Percentiles rank a stretch among this genome's conserved stretches.
phyloP scores from a whole-genome alignment of 2,888 invertebrate genomes.

The Ochlodes sylvanus region DNA sequence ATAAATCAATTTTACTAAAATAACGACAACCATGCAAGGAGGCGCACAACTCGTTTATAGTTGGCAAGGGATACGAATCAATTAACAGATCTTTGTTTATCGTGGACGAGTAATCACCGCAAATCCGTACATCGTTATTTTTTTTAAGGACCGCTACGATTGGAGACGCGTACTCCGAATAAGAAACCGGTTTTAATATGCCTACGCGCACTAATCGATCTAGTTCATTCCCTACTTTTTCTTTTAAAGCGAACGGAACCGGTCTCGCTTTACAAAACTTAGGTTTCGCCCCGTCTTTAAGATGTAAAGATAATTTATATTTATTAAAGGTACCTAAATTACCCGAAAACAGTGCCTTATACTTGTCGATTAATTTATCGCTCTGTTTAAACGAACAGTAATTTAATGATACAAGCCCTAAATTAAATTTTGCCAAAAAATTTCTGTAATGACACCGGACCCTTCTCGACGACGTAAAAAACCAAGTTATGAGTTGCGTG shows the following conservation, averaged over 20 bases:
- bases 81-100: constrained; percentile 16
- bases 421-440: background rate
- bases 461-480: constrained; percentile 13
- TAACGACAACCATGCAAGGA: constrained; percentile 13
- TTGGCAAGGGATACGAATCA: too few species aligned
- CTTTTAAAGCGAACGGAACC: constrained; percentile 4
- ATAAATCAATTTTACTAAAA: constrained; percentile 14
- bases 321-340: constrained; percentile 1
- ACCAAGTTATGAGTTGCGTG: background rate
- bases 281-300: background rate
- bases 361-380: background rate
- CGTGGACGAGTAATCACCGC: constrained; percentile 8
- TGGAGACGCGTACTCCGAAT: constrained; percentile 3
- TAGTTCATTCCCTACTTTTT: background rate
- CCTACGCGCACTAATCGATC: constrained; percentile 1
- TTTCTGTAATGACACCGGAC: constrained; percentile 1
- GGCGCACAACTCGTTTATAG: constrained; percentile 1
- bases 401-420: constrained; percentile 2
- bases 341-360: background rate
- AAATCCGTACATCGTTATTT: constrained; percentile 9
- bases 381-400: constrained; percentile 1
- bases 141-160: constrained; percentile 6
- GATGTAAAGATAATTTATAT: constrained; percentile 6
- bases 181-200: constrained; percentile 6
- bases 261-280: constrained; percentile 7